A percentile compares a stretch with the other conserved stretches of the same genome.
Conservation (phyloP, 2,888 invertebrate genomes). For the Pasiphila rectangulata region DNA sequence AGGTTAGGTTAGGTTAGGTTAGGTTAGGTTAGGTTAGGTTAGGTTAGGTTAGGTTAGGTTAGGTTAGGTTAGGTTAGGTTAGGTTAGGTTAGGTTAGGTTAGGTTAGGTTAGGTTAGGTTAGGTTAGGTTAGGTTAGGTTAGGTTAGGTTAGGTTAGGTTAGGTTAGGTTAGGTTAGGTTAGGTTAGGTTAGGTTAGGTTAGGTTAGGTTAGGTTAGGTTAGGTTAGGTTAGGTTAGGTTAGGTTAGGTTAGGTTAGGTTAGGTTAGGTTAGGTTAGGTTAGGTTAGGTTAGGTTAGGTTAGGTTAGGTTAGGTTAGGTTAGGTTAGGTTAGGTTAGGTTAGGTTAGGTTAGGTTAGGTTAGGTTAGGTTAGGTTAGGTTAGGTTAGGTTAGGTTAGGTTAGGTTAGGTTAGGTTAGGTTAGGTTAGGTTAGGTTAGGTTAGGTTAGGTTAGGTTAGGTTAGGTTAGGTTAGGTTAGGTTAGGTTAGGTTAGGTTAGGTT, state of each 20-base stretch:
- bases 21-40: slow-evolving; percentile 35
- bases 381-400: slow-evolving; percentile 18
- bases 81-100: slow-evolving; percentile 32
- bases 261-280: slow-evolving; percentile 27
- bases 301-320: slow-evolving; percentile 27
- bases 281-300: slow-evolving; percentile 23
- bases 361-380: slow-evolving; percentile 32
- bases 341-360: slow-evolving; percentile 28
- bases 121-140: slow-evolving; percentile 26
- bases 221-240: slow-evolving; percentile 23
- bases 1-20: slow-evolving; percentile 33
- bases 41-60: slow-evolving; percentile 33
- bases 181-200: slow-evolving; percentile 11
- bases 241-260: slow-evolving; percentile 29
- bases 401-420: slow-evolving; percentile 9
- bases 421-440: slow-evolving; percentile 9
- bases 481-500: slow-evolving; percentile 12
- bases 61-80: slow-evolving; percentile 30
- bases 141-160: slow-evolving; percentile 12
- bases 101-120: slow-evolving; percentile 32
- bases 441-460: slow-evolving; percentile 9
- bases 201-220: slow-evolving; percentile 9
- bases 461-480: slow-evolving; percentile 10
- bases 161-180: slow-evolving; percentile 11
- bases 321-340: slow-evolving; percentile 28